Evolutionary conservation across 2,888 invertebrate genomes (phyloP).

Genomic region (Eupithecia vulgata): DNA sequence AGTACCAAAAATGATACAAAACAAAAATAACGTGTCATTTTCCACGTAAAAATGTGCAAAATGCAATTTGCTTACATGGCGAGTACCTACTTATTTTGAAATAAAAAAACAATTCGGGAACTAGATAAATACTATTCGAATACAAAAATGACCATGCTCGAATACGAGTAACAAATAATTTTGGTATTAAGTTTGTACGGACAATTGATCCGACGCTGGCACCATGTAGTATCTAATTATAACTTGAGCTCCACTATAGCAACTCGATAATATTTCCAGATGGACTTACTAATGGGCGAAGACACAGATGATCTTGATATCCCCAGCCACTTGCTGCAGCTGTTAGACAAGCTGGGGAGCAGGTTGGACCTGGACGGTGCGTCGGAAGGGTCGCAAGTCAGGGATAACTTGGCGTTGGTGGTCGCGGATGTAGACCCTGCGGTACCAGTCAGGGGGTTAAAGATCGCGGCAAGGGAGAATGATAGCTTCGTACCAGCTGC

Average conservation of each 20-base stretch:
- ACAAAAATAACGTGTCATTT: too few relatives aligned
- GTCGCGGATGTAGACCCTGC: constrained; percentile 64
- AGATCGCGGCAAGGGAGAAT: constrained; percentile 51
- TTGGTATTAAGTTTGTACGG: too few relatives aligned
- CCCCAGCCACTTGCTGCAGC: constrained; percentile 64
- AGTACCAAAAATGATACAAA: too few relatives aligned
- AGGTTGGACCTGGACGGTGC: constrained; percentile 63
- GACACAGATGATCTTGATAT: constrained; percentile 59
- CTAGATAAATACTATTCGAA: too few relatives aligned
- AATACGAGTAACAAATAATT: too few relatives aligned
- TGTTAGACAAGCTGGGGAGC: constrained; percentile 67
- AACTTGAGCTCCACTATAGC: background rate
- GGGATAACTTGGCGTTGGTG: constrained; percentile 69
- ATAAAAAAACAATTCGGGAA: too few relatives aligned
- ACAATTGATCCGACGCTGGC: too few relatives aligned
- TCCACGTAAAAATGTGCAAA: too few relatives aligned
- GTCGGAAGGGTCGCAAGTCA: constrained; percentile 51
- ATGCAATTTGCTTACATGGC: too few relatives aligned
- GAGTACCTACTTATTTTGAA: too few relatives aligned
- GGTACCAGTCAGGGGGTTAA: constrained; percentile 64
- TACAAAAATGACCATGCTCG: too few relatives aligned
- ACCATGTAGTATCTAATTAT: background rate
- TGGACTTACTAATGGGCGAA: constrained; percentile 62
- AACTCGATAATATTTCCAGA: constrained; percentile 54
- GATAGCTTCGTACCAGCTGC: constrained; percentile 60